Evolutionary conservation across 2,113 vertebrate genomes (phyloP).

Genomic region (Heterotilapia buettikoferi): DNA sequence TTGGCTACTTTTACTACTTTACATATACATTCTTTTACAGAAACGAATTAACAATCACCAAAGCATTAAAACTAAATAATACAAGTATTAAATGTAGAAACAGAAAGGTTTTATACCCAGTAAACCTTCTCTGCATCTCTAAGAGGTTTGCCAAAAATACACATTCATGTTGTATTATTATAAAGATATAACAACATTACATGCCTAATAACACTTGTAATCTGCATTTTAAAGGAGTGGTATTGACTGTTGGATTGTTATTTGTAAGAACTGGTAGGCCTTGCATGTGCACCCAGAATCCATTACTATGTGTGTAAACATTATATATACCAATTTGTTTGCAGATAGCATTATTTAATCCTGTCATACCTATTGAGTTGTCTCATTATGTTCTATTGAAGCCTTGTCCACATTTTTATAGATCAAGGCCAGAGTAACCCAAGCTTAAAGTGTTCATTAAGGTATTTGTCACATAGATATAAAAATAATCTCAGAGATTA

Average conservation of each 20-base stretch:
- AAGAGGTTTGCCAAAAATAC: no score
- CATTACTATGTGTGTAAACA: background rate
- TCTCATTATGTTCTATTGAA: background rate
- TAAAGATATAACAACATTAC: no score
- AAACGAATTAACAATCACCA: rapidly evolving
- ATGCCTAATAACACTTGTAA: no score
- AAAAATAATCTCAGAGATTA: background rate
- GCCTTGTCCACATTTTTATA: background rate
- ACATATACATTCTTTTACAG: background rate
- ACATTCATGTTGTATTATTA: no score
- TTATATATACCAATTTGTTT: no score
- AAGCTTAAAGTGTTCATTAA: background rate
- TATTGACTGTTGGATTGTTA: background rate
- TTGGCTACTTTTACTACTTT: background rate
- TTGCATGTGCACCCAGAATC: background rate
- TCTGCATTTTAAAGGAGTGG: no score
- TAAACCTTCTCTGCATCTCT: no score
- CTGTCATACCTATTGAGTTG: background rate
- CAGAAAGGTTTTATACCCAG: background rate
- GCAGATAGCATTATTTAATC: background rate
- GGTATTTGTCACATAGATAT: background rate
- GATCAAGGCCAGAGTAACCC: background rate
- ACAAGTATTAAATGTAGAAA: background rate
- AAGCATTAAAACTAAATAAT: background rate
- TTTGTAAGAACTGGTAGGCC: background rate